phyloP scores from a whole-genome alignment of 2,113 vertebrate genomes.

The Dascyllus trimaculatus region DNA sequence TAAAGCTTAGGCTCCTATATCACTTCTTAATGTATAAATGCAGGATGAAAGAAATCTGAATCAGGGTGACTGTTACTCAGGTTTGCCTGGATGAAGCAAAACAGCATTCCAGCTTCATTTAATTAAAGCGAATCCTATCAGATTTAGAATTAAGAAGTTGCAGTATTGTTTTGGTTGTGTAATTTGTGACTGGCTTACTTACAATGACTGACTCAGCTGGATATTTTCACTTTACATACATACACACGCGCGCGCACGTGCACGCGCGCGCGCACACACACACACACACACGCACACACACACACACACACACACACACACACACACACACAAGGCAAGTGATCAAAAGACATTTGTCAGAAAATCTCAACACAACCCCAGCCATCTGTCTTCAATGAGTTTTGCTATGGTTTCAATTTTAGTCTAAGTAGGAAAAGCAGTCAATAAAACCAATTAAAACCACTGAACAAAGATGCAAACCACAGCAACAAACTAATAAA shows the following conservation, averaged over 20 bases:
- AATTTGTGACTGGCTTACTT: neutral
- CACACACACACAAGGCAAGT: neutral
- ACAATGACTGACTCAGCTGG: neutral
- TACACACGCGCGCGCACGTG: no score
- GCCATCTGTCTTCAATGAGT: neutral
- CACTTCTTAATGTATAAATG: neutral
- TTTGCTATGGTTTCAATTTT: neutral
- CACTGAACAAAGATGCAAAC: neutral
- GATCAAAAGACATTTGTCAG: slow-evolving; percentile 7
- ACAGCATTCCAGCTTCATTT: neutral
- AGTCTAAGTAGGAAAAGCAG: neutral
- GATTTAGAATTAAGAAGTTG: slow-evolving; percentile 8
- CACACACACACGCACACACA: no score
- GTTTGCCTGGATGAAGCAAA: neutral
- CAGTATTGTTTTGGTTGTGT: neutral
- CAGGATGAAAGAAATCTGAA: neutral
- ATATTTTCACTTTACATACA: neutral
- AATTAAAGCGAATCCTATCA: neutral
- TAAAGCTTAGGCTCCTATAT: neutral
- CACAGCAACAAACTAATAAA: neutral
- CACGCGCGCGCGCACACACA: no score
- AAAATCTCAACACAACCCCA: neutral
- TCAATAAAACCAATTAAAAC: slow-evolving; percentile 22
- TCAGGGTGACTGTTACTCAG: neutral
- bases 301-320: no score